Percentiles rank a stretch among this genome's conserved stretches.
Evolutionary conservation across 1,140 invertebrate genomes (phyloP).

Genomic region (Eupeodes corollae): DNA sequence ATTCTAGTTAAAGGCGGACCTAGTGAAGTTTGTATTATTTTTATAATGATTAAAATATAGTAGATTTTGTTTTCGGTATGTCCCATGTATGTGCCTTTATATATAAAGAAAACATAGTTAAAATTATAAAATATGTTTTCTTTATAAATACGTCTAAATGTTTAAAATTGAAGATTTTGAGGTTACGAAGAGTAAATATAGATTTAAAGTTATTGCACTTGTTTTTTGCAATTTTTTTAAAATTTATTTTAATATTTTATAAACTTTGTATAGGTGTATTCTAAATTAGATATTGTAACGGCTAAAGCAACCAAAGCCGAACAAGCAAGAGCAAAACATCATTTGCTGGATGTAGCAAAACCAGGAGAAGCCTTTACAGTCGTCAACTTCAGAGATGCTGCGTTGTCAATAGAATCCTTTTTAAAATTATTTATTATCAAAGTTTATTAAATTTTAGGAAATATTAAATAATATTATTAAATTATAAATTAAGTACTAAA

Average conservation of each 20-base stretch:
- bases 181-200: neutral
- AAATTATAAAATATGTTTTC: conserved; percentile 2
- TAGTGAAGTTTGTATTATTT: no score
- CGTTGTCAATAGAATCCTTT: conserved; percentile 62
- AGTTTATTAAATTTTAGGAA: no score
- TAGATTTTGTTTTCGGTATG: no score
- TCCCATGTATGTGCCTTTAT: no score
- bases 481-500: no score
- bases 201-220: no score
- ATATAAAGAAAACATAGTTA: neutral
- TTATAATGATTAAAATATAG: no score
- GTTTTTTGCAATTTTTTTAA: no score
- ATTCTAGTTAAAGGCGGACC: no score
- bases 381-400: conserved; percentile 69
- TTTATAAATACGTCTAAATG: conserved; percentile 3
- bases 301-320: conserved; percentile 89
- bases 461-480: neutral
- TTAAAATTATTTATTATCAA: neutral
- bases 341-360: conserved; percentile 79
- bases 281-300: conserved; percentile 86
- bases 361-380: conserved; percentile 74
- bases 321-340: conserved; percentile 62
- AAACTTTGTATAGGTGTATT: conserved; percentile 76
- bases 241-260: neutral
- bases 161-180: neutral